Base-by-base conservation (phyloP, 2,113 vertebrate genomes). In the Pterophyllum scalare region DNA sequence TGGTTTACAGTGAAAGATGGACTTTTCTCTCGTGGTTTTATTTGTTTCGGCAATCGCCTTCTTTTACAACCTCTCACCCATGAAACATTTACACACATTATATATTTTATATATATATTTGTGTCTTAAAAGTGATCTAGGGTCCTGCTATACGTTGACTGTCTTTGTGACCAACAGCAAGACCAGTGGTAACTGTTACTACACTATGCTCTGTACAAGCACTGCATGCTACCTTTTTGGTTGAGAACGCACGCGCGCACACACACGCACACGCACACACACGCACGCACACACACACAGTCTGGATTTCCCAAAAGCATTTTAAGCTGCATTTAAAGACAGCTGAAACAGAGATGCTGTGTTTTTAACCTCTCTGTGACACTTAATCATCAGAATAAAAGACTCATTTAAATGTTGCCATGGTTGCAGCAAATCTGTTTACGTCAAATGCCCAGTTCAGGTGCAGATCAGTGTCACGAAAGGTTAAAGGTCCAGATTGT, bases 21-120 rank as follows among this genome's bases (percentile, higher is more conserved):
- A 83, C 35, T 82, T 90, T 82, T 59, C 62, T 46, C 22, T 84
- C 19, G 57, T 83, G 64, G 64, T 80, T 77, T 76, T 46, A 14
- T 84, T 87, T 79, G 19, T 75, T 77, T 90, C 65, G 49, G 62
- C 77, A 26, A 82, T 86, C 79, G 74, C 79, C 75, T 62, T 57
- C 80, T 80, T 84, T 74, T 61, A 88, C 67, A 90, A 82, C 76
- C 87, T 89, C 84, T 92, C 86, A 86, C 79, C 81, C 76, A 83
- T 77, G 76, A 91, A 83, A 90, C 80, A 87, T 87, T 64, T 60
- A 79, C 35, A 74, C 77, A 74, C 77, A 72, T 49, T 56, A 77
- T 88, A 75, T 79, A 60, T 74, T 35, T 26, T 82, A 61, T 86
- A 61, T 80, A 60, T 86, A 62, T 88, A 79, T 79, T 56, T 31